Percentiles rank a stretch among this genome's conserved stretches.
phyloP scores from a whole-genome alignment of 2,113 vertebrate species.

The Sisor rabdophorus region DNA sequence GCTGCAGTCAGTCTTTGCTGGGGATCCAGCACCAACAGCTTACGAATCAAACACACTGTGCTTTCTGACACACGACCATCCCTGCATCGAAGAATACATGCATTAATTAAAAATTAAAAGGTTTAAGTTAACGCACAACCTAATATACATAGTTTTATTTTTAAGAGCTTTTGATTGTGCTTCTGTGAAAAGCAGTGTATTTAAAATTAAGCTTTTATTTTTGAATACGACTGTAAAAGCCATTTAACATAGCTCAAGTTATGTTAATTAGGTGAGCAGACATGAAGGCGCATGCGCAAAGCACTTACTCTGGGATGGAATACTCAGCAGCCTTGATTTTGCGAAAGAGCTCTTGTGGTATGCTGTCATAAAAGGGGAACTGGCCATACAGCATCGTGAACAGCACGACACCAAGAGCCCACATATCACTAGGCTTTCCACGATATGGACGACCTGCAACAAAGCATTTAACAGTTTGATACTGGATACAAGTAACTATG shows the following conservation, averaged over 20 bases:
- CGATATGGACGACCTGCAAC: constrained; percentile 87
- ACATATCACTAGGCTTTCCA: constrained; percentile 98
- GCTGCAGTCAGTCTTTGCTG: constrained; percentile 91
- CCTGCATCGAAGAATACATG: constrained; percentile 60
- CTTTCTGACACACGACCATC: constrained; percentile 95
- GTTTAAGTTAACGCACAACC: background rate
- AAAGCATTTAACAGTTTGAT: background rate
- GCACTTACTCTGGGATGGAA: constrained; percentile 96
- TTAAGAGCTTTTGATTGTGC: background rate
- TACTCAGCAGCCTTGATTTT: constrained; percentile 99
- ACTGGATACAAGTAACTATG: background rate
- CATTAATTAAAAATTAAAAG: background rate
- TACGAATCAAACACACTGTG: constrained; percentile 95
- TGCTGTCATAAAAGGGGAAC: constrained; percentile 99
- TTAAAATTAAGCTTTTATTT: no score
- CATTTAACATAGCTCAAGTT: no score
- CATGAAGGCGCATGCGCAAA: background rate
- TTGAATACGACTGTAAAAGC: no score
- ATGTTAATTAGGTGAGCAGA: no score
- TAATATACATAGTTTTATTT: no score
- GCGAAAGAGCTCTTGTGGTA: constrained; percentile 98
- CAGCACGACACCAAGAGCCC: constrained; percentile 94
- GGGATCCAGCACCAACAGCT: constrained; percentile 92
- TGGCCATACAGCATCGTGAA: constrained; percentile 99
- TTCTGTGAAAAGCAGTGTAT: no score